Evolutionary conservation across 2,888 invertebrate genomes (phyloP).

Genomic region (Chaetogeoica ovagalla): DNA sequence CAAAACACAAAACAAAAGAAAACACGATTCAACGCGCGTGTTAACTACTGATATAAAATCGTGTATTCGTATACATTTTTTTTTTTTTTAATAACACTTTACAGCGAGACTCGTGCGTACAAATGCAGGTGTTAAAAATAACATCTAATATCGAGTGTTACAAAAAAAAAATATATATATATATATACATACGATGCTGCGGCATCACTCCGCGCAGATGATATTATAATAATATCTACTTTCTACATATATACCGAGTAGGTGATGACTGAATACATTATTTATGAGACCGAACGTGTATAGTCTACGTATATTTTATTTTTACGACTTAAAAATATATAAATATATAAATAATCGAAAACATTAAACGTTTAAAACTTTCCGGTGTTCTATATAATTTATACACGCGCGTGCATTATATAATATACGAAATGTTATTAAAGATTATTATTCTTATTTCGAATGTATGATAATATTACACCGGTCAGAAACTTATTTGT

Average conservation of each 20-base stretch:
- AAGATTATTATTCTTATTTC: no score
- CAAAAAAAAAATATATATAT: background rate
- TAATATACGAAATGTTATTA: no score
- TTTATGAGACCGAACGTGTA: background rate
- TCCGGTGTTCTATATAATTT: background rate
- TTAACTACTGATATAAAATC: no score
- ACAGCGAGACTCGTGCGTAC: background rate
- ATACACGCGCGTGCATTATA: no score
- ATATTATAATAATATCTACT: background rate
- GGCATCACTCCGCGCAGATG: background rate
- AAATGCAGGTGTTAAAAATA: background rate
- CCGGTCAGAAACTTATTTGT: no score
- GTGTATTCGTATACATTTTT: no score
- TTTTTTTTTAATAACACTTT: no score
- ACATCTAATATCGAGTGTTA: background rate
- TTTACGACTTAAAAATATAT: conserved; percentile 1
- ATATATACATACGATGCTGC: background rate
- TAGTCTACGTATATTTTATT: background rate
- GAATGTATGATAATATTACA: no score
- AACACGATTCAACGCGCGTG: no score
- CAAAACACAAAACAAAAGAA: no score
- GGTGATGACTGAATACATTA: conserved; percentile 20
- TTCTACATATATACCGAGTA: background rate
- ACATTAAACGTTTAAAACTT: background rate
- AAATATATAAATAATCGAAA: background rate